Percentiles rank a stretch among this genome's conserved stretches.
Evolutionary conservation across 2,113 vertebrate species (phyloP).

Genomic region (Zeus faber): DNA sequence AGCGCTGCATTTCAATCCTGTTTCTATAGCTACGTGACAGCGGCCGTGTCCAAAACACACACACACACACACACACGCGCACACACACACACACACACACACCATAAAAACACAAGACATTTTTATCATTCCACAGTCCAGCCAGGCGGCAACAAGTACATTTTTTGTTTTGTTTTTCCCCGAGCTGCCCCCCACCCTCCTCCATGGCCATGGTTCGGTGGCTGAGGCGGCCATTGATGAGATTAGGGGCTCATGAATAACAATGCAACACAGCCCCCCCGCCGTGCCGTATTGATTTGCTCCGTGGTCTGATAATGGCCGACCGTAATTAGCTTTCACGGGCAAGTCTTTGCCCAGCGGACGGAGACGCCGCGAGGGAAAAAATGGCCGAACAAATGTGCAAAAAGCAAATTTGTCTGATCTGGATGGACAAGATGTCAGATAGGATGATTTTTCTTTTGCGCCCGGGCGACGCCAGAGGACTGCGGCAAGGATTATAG

Average conservation of each 20-base stretch:
- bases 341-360: too few species aligned
- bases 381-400: slow-evolving; percentile 13
- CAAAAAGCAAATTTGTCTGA: too few species aligned
- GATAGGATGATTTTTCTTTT: too few species aligned
- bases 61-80: slow-evolving; percentile 2
- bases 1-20: slow-evolving; percentile 1
- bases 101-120: not conserved
- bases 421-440: too few species aligned
- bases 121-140: not conserved
- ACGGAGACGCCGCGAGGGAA: too few species aligned
- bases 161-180: not conserved
- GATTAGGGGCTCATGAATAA: slow-evolving; percentile 68
- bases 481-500: too few species aligned
- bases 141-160: slow-evolving; percentile 27
- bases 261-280: slow-evolving; percentile 60
- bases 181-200: slow-evolving; percentile 24
- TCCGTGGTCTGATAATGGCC: slow-evolving; percentile 57
- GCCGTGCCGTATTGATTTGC: slow-evolving; percentile 65
- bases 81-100: not conserved
- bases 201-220: slow-evolving; percentile 35
- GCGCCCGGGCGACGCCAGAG: too few species aligned
- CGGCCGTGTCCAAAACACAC: slow-evolving; percentile 4
- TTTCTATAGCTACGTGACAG: slow-evolving; percentile 19
- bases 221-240: slow-evolving; percentile 56
- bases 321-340: slow-evolving; percentile 64